Base-by-base conservation (phyloP, 2,797 vertebrate genomes). In the Ceryle rudis region DNA sequence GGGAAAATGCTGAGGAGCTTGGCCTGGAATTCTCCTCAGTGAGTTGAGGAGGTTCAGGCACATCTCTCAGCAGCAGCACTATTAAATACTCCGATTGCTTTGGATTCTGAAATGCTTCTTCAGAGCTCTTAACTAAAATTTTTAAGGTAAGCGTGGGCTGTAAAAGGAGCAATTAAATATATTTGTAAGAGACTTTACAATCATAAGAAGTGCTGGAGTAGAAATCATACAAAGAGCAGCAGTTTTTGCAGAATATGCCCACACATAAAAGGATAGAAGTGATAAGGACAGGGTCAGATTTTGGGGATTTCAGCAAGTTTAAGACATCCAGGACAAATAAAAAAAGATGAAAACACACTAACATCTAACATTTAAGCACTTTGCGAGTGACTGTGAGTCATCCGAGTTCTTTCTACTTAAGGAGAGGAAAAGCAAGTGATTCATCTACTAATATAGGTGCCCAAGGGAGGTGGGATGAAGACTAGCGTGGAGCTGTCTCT, bases 351-450 rank as follows among this genome's bases (percentile, higher is more conserved):
- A 61, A 94, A 74, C 8, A 39, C 42, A 81, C 8, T 10, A 12
- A 37, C 23, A 42, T 9, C 20, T 47, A 89, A 80, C 44, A 28
- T 75, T 66, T 31, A 78, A 74, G 42, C n/a, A 42, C 52, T 90
- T 75, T 65, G 26, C 46, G 62, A 20, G 37, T 22, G 35, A 35
- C 29, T 71, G 21, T 93, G 95, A 93, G 28, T 96, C 94, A 96
- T 75, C 42, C 29, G 29, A 47, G 26, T 72, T 92, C 74, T 35
- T 77, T 82, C 84, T 37, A 4, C 29, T 19, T 25, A 51, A 80
- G 31, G 12, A 64, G 22, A 39, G 23, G 47, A 91, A 91, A 86
- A 90, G 54, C 41, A 41, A 75, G 42, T 95, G 93, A 95, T 92
- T 95, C 88, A 95, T 75, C 77, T 57, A 18, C 66, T 23, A 75